Base-by-base conservation (phyloP, 2,888 invertebrate genomes). In the Ptilodon capucinus region DNA sequence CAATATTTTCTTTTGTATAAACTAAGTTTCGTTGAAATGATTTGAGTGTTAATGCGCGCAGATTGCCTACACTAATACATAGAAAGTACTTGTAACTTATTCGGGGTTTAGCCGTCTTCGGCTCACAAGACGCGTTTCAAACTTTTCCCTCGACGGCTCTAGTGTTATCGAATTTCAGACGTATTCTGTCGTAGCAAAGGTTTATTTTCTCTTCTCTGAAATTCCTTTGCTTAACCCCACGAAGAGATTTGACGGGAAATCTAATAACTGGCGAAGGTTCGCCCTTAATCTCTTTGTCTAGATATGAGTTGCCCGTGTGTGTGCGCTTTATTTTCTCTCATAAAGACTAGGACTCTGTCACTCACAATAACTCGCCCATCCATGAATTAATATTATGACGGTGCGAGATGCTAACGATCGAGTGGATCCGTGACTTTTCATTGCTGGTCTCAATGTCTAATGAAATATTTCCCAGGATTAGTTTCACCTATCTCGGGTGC, bases 181-280 rank as follows among this genome's bases (percentile, higher is more conserved):
- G 50, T 64, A 60, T 67, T 68, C 64, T 66, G 60, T 66, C 69
- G 64, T 60, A 60, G 54, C 44, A 60, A 58, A 63, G 57, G 60
- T 62, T 64, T 70, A 58, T 55, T 54, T 54, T 52, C 52, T 49
- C 59, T 48, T 52, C 53, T 56, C 47, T 53, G 17, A 57, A 54
- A 63, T 59, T 68, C 60, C 64, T 67, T 74, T 71, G 60, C 71
- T 60, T 66, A 74, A 71, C 68, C 76, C 72, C 49, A 48, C 60
- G 60, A 67, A 69, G 68, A 71, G 72, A 75, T 71, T 74, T 72
- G 65, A 68, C 65, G 64, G 65, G 67, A 71, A 76, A 80, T 78
- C 72, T 79, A 81, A 83, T 83, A 78, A 76, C 70, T 62, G 64
- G 63, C 53, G 61, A 70, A 68, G 72, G 64, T 68, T 67, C 53